These are phyloP conservation scores for Myotis daubentonii DNA, from an alignment of 2,797 vertebrate species.

Conservation along the genomic window DNA sequence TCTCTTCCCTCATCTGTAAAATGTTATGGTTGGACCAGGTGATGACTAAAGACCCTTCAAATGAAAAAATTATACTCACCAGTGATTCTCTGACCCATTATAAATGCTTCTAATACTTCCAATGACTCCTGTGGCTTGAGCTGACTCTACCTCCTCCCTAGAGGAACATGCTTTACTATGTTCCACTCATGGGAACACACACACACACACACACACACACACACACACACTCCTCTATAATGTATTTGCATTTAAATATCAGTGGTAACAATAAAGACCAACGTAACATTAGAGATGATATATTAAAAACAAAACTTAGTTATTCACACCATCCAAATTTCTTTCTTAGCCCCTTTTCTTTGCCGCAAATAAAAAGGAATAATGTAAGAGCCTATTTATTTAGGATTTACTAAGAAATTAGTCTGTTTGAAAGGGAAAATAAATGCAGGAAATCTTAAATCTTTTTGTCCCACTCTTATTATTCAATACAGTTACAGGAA, in stretches of 20 bases:
- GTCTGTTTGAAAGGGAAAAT: constrained; percentile 64
- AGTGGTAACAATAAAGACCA: constrained; percentile 39
- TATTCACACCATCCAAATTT: constrained; percentile 32
- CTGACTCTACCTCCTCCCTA: not conserved
- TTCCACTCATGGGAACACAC: not conserved
- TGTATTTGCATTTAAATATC: not conserved
- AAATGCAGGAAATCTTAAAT: constrained; percentile 42
- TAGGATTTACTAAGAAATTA: constrained; percentile 46
- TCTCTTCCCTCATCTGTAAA: not conserved
- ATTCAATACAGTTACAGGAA: constrained; percentile 34
- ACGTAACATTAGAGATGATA: not conserved
- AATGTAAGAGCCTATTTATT: constrained; percentile 22
- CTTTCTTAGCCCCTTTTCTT: constrained; percentile 33
- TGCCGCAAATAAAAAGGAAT: constrained; percentile 42
- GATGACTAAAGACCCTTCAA: not conserved
- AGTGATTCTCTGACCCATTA: not conserved
- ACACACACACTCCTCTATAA: not conserved
- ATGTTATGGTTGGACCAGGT: not conserved
- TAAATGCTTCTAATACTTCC: not conserved
- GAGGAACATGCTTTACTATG: not conserved
- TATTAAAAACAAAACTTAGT: constrained; percentile 45
- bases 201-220: not conserved
- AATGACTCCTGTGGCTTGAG: not conserved
- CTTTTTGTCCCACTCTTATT: constrained; percentile 39
- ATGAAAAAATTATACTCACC: not conserved